These are phyloP conservation scores for Maccullochella peelii DNA, from an alignment of 2,113 vertebrate species.

Conservation along the genomic window DNA sequence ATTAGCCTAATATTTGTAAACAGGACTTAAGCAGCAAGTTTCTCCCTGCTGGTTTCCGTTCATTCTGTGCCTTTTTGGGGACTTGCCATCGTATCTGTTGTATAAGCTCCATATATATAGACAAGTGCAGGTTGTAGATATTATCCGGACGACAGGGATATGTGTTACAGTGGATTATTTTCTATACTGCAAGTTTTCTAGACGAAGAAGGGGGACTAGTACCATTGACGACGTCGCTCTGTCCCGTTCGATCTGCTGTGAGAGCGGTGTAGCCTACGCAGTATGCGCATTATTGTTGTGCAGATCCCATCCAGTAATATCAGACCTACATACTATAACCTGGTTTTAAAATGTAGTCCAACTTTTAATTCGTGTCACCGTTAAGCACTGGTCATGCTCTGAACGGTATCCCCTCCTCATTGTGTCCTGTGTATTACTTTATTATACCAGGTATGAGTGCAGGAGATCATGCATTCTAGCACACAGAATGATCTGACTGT, in stretches of 20 bases:
- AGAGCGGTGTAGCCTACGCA: constrained; percentile 53
- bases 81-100: neutral
- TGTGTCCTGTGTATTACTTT: neutral
- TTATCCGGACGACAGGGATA: neutral
- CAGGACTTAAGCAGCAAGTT: constrained; percentile 27
- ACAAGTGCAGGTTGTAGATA: neutral
- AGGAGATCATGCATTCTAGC: neutral
- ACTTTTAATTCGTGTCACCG: neutral
- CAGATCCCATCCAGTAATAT: neutral
- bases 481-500: neutral
- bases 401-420: neutral
- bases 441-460: neutral
- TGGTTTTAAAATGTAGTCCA: neutral
- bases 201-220: neutral
- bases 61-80: neutral
- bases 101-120: neutral
- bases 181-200: neutral
- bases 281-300: constrained; percentile 52
- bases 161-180: neutral
- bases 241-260: constrained; percentile 19
- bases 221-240: constrained; percentile 21
- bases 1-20: constrained; percentile 8
- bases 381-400: neutral
- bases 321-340: neutral
- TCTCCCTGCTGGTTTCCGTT: neutral